These are phyloP conservation scores for Rhopalosiphum maidis DNA, from an alignment of 1,140 invertebrate species.

Conservation along the genomic window DNA sequence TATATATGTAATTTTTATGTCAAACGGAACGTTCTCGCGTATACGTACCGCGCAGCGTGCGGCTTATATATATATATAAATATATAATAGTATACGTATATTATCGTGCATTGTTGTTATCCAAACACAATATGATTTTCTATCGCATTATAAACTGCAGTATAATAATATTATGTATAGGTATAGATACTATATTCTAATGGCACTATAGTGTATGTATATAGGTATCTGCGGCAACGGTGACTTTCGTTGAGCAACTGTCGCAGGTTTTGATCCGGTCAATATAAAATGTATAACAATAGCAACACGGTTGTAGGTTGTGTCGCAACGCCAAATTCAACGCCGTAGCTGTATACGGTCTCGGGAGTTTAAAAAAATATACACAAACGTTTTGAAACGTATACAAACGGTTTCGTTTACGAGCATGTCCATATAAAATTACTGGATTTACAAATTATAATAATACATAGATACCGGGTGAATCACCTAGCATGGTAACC, in stretches of 20 bases:
- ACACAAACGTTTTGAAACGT: slow-evolving; percentile 47
- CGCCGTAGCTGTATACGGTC: neutral
- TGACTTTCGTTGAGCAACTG: slow-evolving; percentile 37
- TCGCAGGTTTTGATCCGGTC: slow-evolving; percentile 41
- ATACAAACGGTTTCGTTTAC: slow-evolving; percentile 30
- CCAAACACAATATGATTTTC: neutral
- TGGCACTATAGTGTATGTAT: neutral
- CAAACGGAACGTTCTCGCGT: neutral
- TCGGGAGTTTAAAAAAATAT: slow-evolving; percentile 28
- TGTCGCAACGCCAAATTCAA: slow-evolving; percentile 38
- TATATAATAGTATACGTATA: neutral
- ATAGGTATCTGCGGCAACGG: neutral
- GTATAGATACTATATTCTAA: neutral
- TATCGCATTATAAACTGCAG: neutral
- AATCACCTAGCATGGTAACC: too few species aligned
- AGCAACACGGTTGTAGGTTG: neutral
- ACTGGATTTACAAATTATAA: too few species aligned
- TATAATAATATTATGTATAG: neutral
- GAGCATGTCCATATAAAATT: neutral
- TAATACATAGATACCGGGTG: neutral
- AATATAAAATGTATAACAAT: neutral
- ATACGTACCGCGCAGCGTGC: neutral
- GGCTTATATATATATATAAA: neutral
- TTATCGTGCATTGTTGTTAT: neutral
- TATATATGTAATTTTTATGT: slow-evolving; percentile 7